Evolutionary conservation across 1,140 invertebrate species (phyloP).

Genomic region (Diploscapter pachys): DNA sequence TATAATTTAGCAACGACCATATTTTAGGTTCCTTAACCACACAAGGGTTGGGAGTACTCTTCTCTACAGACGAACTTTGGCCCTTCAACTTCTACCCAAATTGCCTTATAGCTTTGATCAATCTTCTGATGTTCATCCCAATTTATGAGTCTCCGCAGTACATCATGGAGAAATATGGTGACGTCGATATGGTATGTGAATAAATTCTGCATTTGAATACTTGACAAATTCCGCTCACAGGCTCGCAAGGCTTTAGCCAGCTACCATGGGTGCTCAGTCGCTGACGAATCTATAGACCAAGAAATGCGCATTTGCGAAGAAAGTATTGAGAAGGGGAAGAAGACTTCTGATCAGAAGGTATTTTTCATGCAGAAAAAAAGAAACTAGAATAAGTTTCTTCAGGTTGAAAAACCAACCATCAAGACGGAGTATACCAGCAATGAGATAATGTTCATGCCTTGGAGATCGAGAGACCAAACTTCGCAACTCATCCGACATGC

Average conservation of each 20-base stretch:
- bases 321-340: conserved; percentile 16
- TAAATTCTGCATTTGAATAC: neutral
- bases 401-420: neutral
- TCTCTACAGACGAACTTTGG: conserved; percentile 34
- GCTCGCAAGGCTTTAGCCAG: conserved; percentile 32
- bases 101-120: conserved; percentile 16
- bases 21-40: conserved; percentile 30
- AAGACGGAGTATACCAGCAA: conserved; percentile 16
- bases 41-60: conserved; percentile 32
- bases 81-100: conserved; percentile 32
- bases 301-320: conserved; percentile 30
- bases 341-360: conserved; percentile 1
- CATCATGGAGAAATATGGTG: conserved; percentile 34
- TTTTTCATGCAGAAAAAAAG: conserved; percentile 19
- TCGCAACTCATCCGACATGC: conserved; percentile 31
- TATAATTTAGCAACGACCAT: conserved; percentile 1
- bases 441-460: conserved; percentile 39
- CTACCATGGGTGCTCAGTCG: conserved; percentile 29
- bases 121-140: conserved; percentile 26
- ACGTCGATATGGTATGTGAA: too few species aligned
- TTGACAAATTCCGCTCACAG: too few species aligned
- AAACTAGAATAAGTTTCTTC: neutral
- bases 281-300: conserved; percentile 23
- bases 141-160: conserved; percentile 32
- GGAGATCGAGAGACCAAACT: conserved; percentile 31